Percentiles rank a stretch among this genome's conserved stretches.
Evolutionary conservation across 2,113 vertebrate genomes (phyloP).

Genomic region (Tympanuchus pallidicinctus): DNA sequence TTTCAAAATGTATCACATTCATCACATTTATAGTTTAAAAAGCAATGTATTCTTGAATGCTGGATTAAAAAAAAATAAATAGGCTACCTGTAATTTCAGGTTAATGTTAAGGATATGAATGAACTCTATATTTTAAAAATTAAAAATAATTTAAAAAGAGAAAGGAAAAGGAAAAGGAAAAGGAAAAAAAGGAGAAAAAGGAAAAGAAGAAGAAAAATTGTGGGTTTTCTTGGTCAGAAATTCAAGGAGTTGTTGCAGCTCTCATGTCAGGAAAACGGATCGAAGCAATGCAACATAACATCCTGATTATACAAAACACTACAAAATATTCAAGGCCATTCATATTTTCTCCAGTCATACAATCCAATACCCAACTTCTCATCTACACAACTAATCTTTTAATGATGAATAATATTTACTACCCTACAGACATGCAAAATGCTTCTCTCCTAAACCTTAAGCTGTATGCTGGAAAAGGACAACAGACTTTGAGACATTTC

Average conservation of each 20-base stretch:
- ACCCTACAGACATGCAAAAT: not conserved
- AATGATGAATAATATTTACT: not conserved
- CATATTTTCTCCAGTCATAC: not conserved
- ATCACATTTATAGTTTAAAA: not conserved
- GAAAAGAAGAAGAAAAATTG: no score
- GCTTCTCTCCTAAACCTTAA: not conserved
- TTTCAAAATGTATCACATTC: not conserved
- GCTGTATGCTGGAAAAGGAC: not conserved
- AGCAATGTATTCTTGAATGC: not conserved
- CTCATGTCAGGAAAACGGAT: not conserved
- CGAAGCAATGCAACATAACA: not conserved
- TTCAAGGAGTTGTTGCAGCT: not conserved
- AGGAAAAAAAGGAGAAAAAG: no score
- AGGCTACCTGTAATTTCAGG: not conserved
- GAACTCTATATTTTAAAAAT: not conserved
- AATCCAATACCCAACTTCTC: not conserved
- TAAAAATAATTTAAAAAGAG: no score
- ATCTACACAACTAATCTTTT: not conserved
- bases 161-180: no score
- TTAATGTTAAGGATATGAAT: not conserved
- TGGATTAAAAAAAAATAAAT: not conserved
- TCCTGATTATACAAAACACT: not conserved
- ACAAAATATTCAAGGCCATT: conserved; percentile 25
- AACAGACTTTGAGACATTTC: not conserved
- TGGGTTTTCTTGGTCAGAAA: not conserved